phyloP scores from a whole-genome alignment of 2,888 invertebrate species.

The Selenia dentaria region DNA sequence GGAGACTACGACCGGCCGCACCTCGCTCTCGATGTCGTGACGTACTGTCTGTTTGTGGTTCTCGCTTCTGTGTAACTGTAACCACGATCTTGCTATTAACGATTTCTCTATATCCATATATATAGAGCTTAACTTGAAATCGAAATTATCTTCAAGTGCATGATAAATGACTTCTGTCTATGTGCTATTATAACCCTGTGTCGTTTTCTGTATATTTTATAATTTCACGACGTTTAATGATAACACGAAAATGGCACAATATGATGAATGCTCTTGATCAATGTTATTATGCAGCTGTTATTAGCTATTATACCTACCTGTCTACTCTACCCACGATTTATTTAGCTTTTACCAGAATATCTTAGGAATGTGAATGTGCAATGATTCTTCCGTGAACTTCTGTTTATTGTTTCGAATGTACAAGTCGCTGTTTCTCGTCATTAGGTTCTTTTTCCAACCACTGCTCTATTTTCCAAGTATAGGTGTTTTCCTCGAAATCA shows the following conservation, averaged over 20 bases:
- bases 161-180: constrained; percentile 52
- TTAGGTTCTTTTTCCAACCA: background rate
- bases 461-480: background rate
- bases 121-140: constrained; percentile 21
- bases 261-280: constrained; percentile 57
- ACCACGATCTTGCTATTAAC: constrained; percentile 56
- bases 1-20: constrained; percentile 64
- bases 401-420: constrained; percentile 12
- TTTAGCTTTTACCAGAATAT: constrained; percentile 11
- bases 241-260: constrained; percentile 54
- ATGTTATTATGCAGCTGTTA: constrained; percentile 40
- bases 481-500: constrained; percentile 11
- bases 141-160: constrained; percentile 52
- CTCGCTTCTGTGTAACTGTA: constrained; percentile 73
- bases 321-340: constrained; percentile 5
- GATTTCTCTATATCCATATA: constrained; percentile 23
- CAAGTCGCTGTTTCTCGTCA: constrained; percentile 5
- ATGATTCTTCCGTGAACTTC: constrained; percentile 13
- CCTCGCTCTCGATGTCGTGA: constrained; percentile 76
- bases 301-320: constrained; percentile 9
- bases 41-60: constrained; percentile 68
- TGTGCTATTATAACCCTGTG: constrained; percentile 56
- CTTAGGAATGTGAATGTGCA: constrained; percentile 17
- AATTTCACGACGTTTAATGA: background rate
- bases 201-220: constrained; percentile 48